phyloP scores from a whole-genome alignment of 2,113 vertebrate species.

The Hypomesus transpacificus region DNA sequence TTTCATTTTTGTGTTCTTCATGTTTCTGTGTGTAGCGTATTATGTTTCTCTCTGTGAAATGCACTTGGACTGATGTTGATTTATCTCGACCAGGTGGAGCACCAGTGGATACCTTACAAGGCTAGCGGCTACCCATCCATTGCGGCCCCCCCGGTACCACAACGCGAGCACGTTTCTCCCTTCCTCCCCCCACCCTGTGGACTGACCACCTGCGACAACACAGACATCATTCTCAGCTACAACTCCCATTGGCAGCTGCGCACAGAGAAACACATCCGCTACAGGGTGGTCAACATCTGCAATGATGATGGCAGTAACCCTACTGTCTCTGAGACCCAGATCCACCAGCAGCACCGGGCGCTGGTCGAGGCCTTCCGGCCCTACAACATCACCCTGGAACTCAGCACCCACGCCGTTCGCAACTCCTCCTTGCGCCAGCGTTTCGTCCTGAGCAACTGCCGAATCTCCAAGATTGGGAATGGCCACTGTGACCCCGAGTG shows the following conservation, averaged over 20 bases:
- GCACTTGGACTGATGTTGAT: not conserved
- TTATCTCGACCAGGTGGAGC: conserved; percentile 54
- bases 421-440: conserved; percentile 84
- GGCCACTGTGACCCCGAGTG: conserved; percentile 91
- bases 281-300: conserved; percentile 84
- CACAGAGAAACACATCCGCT: conserved; percentile 77
- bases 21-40: not conserved
- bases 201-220: conserved; percentile 85
- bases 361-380: conserved; percentile 80
- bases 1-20: too few species aligned
- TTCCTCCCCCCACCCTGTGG: conserved; percentile 82
- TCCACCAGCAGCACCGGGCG: conserved; percentile 78
- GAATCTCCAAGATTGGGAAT: conserved; percentile 89
- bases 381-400: conserved; percentile 90
- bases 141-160: conserved; percentile 62
- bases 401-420: conserved; percentile 72
- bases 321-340: conserved; percentile 78
- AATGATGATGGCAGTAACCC: conserved; percentile 76
- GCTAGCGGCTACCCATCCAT: conserved; percentile 71
- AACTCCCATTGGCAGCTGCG: conserved; percentile 82
- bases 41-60: not conserved
- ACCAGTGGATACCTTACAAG: conserved; percentile 77
- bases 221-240: conserved; percentile 84
- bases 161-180: conserved; percentile 69
- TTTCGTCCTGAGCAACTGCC: conserved; percentile 86